Evolutionary conservation across 2,888 invertebrate genomes (phyloP).

Genomic region (Ophioninae sp.): DNA sequence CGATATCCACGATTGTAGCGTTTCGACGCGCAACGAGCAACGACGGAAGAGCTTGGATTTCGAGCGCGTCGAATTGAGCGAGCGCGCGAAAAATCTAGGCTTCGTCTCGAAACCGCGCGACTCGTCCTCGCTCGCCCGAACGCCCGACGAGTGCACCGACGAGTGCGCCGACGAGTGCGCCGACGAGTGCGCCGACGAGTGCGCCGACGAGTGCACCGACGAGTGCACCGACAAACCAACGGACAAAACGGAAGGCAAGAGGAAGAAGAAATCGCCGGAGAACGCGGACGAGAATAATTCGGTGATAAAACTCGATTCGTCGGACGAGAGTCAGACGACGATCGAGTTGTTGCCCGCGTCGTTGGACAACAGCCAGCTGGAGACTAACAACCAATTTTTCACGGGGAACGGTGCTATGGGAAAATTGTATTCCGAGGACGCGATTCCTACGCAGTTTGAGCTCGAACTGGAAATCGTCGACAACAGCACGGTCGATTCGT

Average conservation of each 20-base stretch:
- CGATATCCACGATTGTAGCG: constrained; percentile 49
- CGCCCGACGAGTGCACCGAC: neutral
- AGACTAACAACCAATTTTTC: constrained; percentile 35
- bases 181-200: too few relatives aligned
- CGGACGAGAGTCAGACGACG: constrained; percentile 78
- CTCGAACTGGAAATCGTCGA: constrained; percentile 76
- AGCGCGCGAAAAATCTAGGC: neutral
- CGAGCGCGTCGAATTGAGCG: constrained; percentile 4
- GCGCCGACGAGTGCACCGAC: neutral
- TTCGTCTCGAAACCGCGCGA: neutral
- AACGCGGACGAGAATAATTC: constrained; percentile 55
- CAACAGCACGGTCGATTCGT: constrained; percentile 66
- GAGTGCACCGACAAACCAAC: neutral
- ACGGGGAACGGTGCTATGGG: constrained; percentile 54
- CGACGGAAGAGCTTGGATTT: constrained; percentile 46
- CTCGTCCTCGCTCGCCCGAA: neutral
- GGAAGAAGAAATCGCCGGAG: constrained; percentile 5
- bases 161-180: neutral
- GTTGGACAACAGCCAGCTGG: constrained; percentile 18
- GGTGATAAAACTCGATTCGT: constrained; percentile 77
- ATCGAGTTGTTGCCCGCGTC: constrained; percentile 51
- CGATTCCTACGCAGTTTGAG: constrained; percentile 76
- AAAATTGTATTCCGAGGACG: constrained; percentile 71
- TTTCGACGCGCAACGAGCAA: constrained; percentile 24
- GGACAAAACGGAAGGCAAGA: neutral